A percentile compares a stretch with the other conserved stretches of the same genome.
Evolutionary conservation across 2,888 invertebrate species (phyloP).

Genomic region (Latrodectus elegans): DNA sequence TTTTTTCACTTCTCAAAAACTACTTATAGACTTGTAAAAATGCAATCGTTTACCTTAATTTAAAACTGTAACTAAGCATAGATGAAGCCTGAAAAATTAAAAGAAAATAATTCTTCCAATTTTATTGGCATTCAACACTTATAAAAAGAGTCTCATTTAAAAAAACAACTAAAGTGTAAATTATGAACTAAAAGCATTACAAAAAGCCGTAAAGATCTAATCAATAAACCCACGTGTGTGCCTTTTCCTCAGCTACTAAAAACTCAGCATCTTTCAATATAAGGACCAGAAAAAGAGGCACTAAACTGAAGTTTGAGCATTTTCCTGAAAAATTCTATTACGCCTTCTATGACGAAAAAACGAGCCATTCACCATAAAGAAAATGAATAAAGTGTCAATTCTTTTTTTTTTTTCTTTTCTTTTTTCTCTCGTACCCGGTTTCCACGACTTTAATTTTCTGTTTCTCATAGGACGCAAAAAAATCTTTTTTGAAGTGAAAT

Average conservation of each 20-base stretch:
- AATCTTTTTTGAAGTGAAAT: conserved; percentile 48
- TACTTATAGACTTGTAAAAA: too few species aligned
- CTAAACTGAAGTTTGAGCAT: conserved; percentile 47
- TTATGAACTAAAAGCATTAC: too few species aligned
- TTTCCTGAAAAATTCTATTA: conserved; percentile 52
- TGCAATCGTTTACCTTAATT: too few species aligned
- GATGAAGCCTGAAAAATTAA: too few species aligned
- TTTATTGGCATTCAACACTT: too few species aligned
- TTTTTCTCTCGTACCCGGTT: conserved; percentile 9
- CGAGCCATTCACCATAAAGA: conserved; percentile 16
- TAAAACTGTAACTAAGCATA: too few species aligned
- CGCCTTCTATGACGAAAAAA: conserved; percentile 23
- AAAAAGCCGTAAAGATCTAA: too few species aligned
- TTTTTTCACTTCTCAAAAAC: too few species aligned
- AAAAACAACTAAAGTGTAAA: too few species aligned
- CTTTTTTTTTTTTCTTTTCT: conserved; percentile 21
- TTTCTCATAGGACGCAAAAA: conserved; percentile 5
- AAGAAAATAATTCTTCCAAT: too few species aligned
- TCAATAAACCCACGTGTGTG: too few species aligned
- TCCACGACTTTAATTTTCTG: conserved; percentile 59
- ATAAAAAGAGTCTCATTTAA: too few species aligned
- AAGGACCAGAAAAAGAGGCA: neutral
- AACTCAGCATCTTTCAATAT: neutral
- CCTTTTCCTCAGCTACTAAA: neutral
- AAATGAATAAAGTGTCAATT: conserved; percentile 62